These are phyloP conservation scores for Syndactyla subalaris DNA, from an alignment of 2,797 vertebrate genomes.

Conservation along the genomic window DNA sequence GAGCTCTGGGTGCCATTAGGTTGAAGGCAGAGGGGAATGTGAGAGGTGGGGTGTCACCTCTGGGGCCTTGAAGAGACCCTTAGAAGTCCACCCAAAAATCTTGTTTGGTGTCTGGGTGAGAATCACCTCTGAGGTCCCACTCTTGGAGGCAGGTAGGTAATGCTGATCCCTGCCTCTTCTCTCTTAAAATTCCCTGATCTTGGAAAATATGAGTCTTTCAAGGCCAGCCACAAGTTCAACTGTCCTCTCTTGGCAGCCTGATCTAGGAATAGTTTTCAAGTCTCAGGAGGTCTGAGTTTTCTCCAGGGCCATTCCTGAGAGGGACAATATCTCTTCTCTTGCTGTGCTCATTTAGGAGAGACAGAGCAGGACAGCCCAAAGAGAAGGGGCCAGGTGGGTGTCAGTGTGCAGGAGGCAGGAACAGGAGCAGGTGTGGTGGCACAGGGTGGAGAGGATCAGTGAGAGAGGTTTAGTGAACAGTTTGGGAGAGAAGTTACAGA, in stretches of 20 bases:
- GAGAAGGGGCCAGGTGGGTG: background rate
- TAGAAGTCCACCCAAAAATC: background rate
- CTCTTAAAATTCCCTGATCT: background rate
- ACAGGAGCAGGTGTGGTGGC: background rate
- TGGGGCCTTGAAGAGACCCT: background rate
- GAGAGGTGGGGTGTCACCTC: background rate
- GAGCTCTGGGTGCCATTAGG: background rate
- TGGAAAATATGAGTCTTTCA: background rate
- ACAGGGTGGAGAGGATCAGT: rapidly evolving
- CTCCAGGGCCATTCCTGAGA: background rate
- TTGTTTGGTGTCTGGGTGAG: background rate
- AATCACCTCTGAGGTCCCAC: background rate
- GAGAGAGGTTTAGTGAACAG: rapidly evolving
- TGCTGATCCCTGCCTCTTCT: background rate
- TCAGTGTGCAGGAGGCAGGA: background rate
- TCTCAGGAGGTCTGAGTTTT: background rate
- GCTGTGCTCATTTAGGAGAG: background rate
- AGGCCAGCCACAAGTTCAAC: background rate
- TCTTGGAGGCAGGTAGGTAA: background rate
- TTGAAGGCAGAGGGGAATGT: background rate
- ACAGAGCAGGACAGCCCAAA: background rate
- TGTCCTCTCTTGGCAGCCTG: background rate
- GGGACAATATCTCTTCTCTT: background rate
- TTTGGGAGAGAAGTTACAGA: background rate
- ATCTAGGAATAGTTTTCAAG: background rate